Percentiles rank a stretch among this genome's conserved stretches.
phyloP scores from a whole-genome alignment of 2,888 invertebrate species.

The Megalurothrips usitatus region DNA sequence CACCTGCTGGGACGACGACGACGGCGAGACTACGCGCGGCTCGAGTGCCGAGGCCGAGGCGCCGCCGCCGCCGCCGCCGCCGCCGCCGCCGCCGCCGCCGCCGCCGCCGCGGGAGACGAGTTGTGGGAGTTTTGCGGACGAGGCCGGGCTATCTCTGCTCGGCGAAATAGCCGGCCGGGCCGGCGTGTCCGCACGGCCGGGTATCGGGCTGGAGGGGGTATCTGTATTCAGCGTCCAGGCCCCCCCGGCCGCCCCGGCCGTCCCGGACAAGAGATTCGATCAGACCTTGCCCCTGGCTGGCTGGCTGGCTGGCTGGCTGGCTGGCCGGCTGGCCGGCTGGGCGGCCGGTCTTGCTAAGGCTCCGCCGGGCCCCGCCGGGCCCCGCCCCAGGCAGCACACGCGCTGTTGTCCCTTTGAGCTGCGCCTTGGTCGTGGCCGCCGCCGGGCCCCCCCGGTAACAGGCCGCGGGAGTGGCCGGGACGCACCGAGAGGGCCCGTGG shows the following conservation, averaged over 20 bases:
- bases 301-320: neutral
- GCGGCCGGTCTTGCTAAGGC: neutral
- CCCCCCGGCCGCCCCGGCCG: neutral
- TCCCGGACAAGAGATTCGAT: neutral
- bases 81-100: neutral
- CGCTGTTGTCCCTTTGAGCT: too few relatives aligned
- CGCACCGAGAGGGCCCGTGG: neutral
- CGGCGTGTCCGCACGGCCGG: neutral
- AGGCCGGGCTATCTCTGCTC: neutral
- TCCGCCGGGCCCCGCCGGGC: too few relatives aligned
- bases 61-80: too few relatives aligned
- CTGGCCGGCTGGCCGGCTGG: too few relatives aligned
- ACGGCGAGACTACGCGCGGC: neutral
- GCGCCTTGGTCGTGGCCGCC: neutral
- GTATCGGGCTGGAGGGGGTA: neutral
- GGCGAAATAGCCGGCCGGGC: neutral
- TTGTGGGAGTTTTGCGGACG: neutral
- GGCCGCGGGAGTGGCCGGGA: neutral
- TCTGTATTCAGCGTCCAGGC: neutral
- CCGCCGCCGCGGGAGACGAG: neutral
- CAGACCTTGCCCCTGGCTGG: neutral
- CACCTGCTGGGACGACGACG: neutral
- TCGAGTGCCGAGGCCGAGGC: neutral
- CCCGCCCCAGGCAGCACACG: too few relatives aligned
- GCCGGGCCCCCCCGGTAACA: neutral